phyloP scores from a whole-genome alignment of 2,888 invertebrate genomes.

The Dasypolia templi region DNA sequence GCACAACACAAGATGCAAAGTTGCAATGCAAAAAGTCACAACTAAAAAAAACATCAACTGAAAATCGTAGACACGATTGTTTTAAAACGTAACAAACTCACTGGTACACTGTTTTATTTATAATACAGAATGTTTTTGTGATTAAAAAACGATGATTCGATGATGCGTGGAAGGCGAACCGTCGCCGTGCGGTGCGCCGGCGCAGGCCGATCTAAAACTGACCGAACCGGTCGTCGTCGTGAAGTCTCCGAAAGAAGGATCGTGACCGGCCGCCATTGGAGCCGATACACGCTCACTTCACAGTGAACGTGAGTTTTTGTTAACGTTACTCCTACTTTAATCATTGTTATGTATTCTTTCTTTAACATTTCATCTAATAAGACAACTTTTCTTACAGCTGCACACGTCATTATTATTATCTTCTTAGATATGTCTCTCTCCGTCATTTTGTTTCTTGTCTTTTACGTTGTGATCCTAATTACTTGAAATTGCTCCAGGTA shows the following conservation, averaged over 20 bases:
- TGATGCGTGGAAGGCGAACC: slow-evolving; percentile 74
- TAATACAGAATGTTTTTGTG: slow-evolving; percentile 69
- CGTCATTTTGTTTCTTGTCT: slow-evolving; percentile 1
- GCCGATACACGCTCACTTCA: slow-evolving; percentile 69
- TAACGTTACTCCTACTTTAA: slow-evolving; percentile 59
- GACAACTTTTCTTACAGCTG: not conserved
- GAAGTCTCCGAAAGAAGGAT: slow-evolving; percentile 78
- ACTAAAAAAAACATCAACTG: slow-evolving; percentile 37
- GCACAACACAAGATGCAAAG: slow-evolving; percentile 67
- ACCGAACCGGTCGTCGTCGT: slow-evolving; percentile 83
- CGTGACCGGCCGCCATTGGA: slow-evolving; percentile 77
- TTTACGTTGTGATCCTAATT: slow-evolving; percentile 44
- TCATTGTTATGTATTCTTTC: slow-evolving; percentile 64
- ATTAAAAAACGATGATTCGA: slow-evolving; percentile 75
- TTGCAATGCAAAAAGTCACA: slow-evolving; percentile 63
- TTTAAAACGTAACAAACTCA: slow-evolving; percentile 55
- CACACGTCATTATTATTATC: slow-evolving; percentile 3
- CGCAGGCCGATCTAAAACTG: slow-evolving; percentile 86
- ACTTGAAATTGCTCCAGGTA: slow-evolving; percentile 27
- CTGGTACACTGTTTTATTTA: slow-evolving; percentile 66
- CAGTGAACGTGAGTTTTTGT: slow-evolving; percentile 60
- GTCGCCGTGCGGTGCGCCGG: slow-evolving; percentile 73
- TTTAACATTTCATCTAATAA: slow-evolving; percentile 30
- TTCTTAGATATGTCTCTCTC: slow-evolving; percentile 3
- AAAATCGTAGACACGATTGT: slow-evolving; percentile 40